Base-by-base conservation (phyloP, 2,888 invertebrate species). In the Tortrix viridana region DNA sequence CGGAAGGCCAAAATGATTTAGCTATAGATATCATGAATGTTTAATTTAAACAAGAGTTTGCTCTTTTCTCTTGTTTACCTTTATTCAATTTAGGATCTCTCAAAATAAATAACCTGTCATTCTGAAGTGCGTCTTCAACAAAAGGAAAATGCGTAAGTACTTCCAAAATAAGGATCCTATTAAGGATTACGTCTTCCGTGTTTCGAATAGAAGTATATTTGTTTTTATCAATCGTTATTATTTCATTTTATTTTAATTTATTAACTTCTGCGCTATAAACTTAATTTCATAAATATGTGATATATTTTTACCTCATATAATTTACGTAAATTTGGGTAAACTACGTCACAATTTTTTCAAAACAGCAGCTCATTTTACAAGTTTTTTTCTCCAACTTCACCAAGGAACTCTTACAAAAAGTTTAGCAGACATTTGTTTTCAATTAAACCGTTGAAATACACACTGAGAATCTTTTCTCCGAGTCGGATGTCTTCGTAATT, bases 391-490 rank as follows among this genome's bases (percentile, higher is more conserved):
- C 7, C 23, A 44, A 49, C 70, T 69, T 71, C 69, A 60, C 66
- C 49, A 71, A 76, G 73, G 74, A 68, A 71, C 71, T 60, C 67
- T 60, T 65, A 52, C 66, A 73, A 58, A 50, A 60, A 52, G 58
- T 67, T 70, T 65, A 74, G 76, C 78, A 71, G 77, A 88, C 89
- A 89, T 88, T 89, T 89, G 89, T 86, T 88, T 73, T 86, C 83
- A 89, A 89, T 89, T 89, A 89, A 79, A 74, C 71, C 76, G 82
- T 81, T 88, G 88, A 88, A 85, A 86, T 86, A 86, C 78, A 77
- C 80, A 84, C 82, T 84, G 85, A 79, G 86, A 85, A 85, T 73
- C 65, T 70, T 73, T 70, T 69, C 69, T 70, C 73, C 71, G 73
- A 70, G 73, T 80, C 84, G 81, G 80, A 80, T 84, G 83, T 84